A percentile compares a stretch with the other conserved stretches of the same genome.
Evolutionary conservation across 2,888 invertebrate species (phyloP).

Genomic region (Agonopterix arenella): DNA sequence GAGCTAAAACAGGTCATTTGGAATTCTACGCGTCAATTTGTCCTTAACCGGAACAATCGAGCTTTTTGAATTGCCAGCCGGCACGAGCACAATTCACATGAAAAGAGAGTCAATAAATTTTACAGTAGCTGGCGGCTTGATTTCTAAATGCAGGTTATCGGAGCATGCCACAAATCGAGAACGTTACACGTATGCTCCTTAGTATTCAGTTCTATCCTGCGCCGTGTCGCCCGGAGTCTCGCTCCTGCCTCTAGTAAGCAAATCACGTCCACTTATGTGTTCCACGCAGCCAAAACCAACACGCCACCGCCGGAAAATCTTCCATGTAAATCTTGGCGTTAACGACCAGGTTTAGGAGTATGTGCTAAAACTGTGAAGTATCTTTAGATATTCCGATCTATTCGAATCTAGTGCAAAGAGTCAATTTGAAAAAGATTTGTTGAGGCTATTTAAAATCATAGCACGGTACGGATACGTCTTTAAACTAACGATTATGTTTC

Average conservation of each 20-base stretch:
- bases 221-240: conserved; percentile 56
- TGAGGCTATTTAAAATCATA: conserved; percentile 9
- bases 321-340: conserved; percentile 72
- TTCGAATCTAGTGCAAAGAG: background rate
- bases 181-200: conserved; percentile 64
- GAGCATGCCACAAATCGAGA: conserved; percentile 71
- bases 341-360: conserved; percentile 66
- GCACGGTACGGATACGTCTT: background rate
- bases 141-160: conserved; percentile 76
- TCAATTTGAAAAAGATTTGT: background rate
- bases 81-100: conserved; percentile 43
- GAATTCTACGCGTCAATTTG: conserved; percentile 41
- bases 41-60: conserved; percentile 31
- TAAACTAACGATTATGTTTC: background rate
- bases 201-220: conserved; percentile 61
- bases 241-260: conserved; percentile 54
- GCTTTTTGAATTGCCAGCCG: conserved; percentile 46
- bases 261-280: conserved; percentile 73
- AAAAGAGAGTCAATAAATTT: conserved; percentile 69
- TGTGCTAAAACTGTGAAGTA: conserved; percentile 57
- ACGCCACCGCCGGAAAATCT: conserved; percentile 63
- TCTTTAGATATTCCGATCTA: background rate
- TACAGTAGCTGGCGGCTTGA: conserved; percentile 62
- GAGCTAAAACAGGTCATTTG: conserved; percentile 21
- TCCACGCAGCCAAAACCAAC: conserved; percentile 71